Evolutionary conservation across 2,797 vertebrate genomes (phyloP), one percentile per base, ranked within the genome.

Genomic region (Dipus sagitta): DNA sequence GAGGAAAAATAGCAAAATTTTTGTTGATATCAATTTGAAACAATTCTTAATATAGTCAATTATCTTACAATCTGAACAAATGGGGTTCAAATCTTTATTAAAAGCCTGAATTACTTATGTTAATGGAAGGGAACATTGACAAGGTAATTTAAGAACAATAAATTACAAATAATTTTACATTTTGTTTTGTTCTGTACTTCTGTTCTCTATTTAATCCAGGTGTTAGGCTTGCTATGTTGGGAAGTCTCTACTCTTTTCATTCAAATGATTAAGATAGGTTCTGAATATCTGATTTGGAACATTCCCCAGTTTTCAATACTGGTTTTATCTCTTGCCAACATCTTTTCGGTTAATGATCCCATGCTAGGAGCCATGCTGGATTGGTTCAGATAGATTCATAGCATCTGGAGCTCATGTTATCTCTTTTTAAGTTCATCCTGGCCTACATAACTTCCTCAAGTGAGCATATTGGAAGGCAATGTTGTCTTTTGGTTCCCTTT

Each of bases 51-150:
- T 68, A 1, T 74, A 93, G 34, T 47, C 38, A 88, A 18, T 85
- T 94, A 91, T 88, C 89, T 88, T 90, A 80, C 20, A 93, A 58
- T 94, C 38, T 82, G 70, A 96, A 92, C 67, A 79, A 75, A 12
- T 38, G 18, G 82, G 65, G 20, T 65, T 76, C 32, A 78, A 47
- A 71, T 78, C 11, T 86, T 95, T 92, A 92, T 92, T 88, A 52
- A 94, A 94, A 93, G 83, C 96, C 76, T 89, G 76, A 93, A 86
- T 95, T 96, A 93, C 76, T 95, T 94, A 90, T 94, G 80, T 70
- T 95, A 95, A 86, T 65, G 13, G 32, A 85, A 54, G 20, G 34
- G 23, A 87, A 90, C 3, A 28, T 15, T 90, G 80, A 87, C 65
- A 91, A 91, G 42, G 68, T 71, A 89, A 83, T 81, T 42, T 3